These are phyloP conservation scores for Drosophila mayaguana DNA, from an alignment of 2,888 invertebrate species.

Conservation along the genomic window DNA sequence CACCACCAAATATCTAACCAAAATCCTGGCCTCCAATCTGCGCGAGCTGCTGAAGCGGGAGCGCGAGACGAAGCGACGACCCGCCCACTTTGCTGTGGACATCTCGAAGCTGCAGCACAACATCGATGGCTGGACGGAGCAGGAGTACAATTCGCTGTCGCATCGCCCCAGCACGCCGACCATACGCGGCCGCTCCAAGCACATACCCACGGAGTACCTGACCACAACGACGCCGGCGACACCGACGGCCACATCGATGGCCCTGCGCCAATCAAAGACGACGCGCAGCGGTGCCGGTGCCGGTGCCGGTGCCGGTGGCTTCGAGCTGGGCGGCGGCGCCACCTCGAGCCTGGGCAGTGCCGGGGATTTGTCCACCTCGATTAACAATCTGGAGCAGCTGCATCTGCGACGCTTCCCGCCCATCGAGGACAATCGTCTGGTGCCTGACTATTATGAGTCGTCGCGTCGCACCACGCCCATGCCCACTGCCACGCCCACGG, in stretches of 20 bases:
- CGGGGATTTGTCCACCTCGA: constrained; percentile 70
- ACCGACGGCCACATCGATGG: constrained; percentile 86
- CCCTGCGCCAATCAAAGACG: constrained; percentile 79
- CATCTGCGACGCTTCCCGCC: constrained; percentile 76
- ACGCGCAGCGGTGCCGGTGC: constrained; percentile 55
- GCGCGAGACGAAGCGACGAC: constrained; percentile 76
- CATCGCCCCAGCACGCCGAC: constrained; percentile 87
- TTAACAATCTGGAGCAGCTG: constrained; percentile 78
- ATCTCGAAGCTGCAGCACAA: constrained; percentile 91
- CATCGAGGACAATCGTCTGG: constrained; percentile 78
- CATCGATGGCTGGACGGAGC: constrained; percentile 94
- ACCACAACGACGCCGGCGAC: constrained; percentile 87
- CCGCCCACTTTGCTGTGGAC: constrained; percentile 86
- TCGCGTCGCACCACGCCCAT: constrained; percentile 44
- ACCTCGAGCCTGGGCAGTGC: constrained; percentile 41
- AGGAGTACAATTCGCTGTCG: constrained; percentile 88
- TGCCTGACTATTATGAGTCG: constrained; percentile 68
- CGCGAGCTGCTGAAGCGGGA: constrained; percentile 86
- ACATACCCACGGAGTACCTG: constrained; percentile 91
- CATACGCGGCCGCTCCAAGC: constrained; percentile 89
- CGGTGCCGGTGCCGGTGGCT: constrained; percentile 63
- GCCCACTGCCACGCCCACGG: constrained; percentile 38
- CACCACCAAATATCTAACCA: constrained; percentile 82
- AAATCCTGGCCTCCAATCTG: constrained; percentile 86
- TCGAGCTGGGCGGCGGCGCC: constrained; percentile 57